A percentile compares a stretch with the other conserved stretches of the same genome.
Conservation (phyloP, 2,888 invertebrate genomes). For the Lacanobia oleracea region DNA sequence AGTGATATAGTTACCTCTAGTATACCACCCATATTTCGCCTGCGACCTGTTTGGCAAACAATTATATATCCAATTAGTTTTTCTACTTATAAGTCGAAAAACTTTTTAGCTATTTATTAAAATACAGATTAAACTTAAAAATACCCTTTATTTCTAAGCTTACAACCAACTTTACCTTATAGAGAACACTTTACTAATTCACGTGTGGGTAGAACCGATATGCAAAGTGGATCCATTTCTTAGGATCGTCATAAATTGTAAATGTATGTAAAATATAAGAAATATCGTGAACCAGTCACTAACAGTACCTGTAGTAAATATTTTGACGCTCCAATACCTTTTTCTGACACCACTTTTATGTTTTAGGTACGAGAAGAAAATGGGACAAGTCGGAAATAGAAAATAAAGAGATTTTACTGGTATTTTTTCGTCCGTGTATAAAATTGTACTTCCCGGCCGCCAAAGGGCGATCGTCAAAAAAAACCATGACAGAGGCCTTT, state of each 20-base stretch:
- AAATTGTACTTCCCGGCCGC: no score
- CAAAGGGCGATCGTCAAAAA: no score
- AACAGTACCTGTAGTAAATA: conserved; percentile 61
- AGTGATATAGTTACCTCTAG: no score
- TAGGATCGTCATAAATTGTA: conserved; percentile 35
- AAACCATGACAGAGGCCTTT: no score
- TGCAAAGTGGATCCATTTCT: conserved; percentile 10
- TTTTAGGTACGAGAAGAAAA: conserved; percentile 11
- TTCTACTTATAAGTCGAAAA: no score
- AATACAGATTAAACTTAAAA: no score
- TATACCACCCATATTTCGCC: no score
- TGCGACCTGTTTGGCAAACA: no score
- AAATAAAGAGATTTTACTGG: background rate
- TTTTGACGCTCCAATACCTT: conserved; percentile 61
- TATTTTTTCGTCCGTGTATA: background rate
- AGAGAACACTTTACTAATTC: conserved; percentile 17
- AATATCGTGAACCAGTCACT: conserved; percentile 55
- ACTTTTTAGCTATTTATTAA: no score
- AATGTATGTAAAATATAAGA: conserved; percentile 59
- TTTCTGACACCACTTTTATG: conserved; percentile 59
- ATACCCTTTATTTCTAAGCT: no score
- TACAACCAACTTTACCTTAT: background rate
- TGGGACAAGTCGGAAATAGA: conserved; percentile 26
- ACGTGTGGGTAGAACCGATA: background rate
- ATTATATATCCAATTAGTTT: no score